Evolutionary conservation across 2,797 vertebrate genomes (phyloP).

Genomic region (Anguilla marmorata): DNA sequence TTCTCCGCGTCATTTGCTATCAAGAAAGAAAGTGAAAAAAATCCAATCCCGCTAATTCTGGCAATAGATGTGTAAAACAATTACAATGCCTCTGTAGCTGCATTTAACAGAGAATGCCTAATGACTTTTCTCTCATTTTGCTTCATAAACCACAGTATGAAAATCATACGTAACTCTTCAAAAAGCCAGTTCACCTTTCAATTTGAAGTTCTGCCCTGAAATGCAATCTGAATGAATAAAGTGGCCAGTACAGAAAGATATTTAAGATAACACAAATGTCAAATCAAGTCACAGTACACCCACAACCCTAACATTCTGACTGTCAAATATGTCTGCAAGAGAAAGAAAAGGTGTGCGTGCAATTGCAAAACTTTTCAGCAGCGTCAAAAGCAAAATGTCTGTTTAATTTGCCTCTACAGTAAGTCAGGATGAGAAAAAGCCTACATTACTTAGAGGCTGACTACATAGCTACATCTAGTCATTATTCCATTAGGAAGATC

Average conservation of each 20-base stretch:
- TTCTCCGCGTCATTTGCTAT: neutral
- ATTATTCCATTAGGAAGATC: conserved; percentile 46
- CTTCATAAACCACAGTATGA: neutral
- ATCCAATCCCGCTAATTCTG: neutral
- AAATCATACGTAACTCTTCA: neutral
- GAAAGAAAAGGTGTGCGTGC: conserved; percentile 48
- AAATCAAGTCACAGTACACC: neutral
- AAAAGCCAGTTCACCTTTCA: neutral
- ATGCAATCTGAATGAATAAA: conserved; percentile 10
- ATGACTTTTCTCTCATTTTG: neutral
- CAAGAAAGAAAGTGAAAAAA: neutral
- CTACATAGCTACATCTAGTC: conserved; percentile 2
- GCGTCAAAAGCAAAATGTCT: conserved; percentile 51
- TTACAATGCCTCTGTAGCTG: neutral
- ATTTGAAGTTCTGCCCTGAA: conserved; percentile 1
- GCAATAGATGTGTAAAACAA: neutral
- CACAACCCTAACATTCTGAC: conserved; percentile 13
- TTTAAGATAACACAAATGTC: conserved; percentile 13
- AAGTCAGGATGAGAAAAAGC: conserved; percentile 26
- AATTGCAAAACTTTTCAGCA: conserved; percentile 49
- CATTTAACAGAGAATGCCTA: neutral
- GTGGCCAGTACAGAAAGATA: conserved; percentile 3
- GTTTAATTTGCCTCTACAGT: conserved; percentile 14
- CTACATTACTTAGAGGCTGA: neutral
- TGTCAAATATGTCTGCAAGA: conserved; percentile 26